Conservation (phyloP, 2,888 invertebrate genomes). For the Aspidiotus rigidus region DNA sequence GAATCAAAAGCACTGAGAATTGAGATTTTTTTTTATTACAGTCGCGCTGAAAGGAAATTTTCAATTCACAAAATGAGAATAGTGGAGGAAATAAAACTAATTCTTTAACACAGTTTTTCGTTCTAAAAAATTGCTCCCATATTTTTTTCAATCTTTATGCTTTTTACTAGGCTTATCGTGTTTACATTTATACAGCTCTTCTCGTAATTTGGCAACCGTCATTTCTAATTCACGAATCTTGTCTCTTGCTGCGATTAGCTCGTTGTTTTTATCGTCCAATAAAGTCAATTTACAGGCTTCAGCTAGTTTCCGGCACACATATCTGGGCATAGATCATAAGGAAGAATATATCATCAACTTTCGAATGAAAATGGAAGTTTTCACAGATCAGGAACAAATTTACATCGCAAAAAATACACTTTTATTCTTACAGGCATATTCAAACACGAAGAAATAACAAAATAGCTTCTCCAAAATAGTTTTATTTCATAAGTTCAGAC, state of each 20-base stretch:
- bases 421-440: no score
- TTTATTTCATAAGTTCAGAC: no score
- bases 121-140: neutral
- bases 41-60: no score
- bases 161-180: conserved; percentile 20
- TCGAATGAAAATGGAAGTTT: no score
- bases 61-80: no score
- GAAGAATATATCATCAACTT: neutral
- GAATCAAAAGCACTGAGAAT: no score
- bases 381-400: no score
- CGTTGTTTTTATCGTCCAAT: conserved; percentile 7
- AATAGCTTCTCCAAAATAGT: no score
- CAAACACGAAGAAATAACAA: no score
- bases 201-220: conserved; percentile 8
- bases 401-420: no score
- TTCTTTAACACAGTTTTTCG: neutral
- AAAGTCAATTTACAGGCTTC: conserved; percentile 13
- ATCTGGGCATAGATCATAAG: neutral
- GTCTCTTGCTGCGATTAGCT: conserved; percentile 5
- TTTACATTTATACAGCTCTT: conserved; percentile 21
- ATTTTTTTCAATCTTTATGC: conserved; percentile 14
- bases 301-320: conserved; percentile 18
- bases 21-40: no score
- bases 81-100: no score
- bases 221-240: conserved; percentile 25